Evolutionary conservation across 2,113 vertebrate species (phyloP), one percentile per base, ranked within the genome.

Genomic region (Leptobrachium ailaonicum): DNA sequence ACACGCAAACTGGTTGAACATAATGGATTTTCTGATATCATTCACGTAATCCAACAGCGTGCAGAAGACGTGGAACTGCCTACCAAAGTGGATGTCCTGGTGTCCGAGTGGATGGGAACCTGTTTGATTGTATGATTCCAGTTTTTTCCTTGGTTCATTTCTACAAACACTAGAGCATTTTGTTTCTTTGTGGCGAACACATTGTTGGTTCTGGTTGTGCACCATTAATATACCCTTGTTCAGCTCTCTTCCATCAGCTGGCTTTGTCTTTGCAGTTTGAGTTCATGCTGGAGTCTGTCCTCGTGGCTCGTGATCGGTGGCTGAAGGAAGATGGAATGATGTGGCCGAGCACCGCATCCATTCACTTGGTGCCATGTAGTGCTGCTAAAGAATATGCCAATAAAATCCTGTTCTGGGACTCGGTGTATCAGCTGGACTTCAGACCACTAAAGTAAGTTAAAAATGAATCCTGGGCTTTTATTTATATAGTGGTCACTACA

Each of bases 51-150:
- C 62, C 88, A 88, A 83, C 91, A 91, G 41, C 88, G 93, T 82
- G 93, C 90, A 44, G 94, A 95, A 82, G 91, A 94, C 0, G 82
- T 95, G 32, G 82, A 87, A 11, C 86, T 95, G 41, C 91, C 94
- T 0, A 88, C 90, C 76, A 93, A 90, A 83, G 94, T 95, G 86
- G 94, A 95, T 1, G 81, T 94, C 63, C 87, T 95, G 63, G 91
- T 95, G 79, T 95, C 94, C 0, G 94, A 95, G 85, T 95, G 94
- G 94, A 95, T 95, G 94, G 94, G 93, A 0, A 95, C 92, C 86
- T 95, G 95, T 83, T 85, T 95, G 53, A 86, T 95, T 91, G 94
- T 95, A 89, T 69, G 66, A 58, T 44, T 13, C 4, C 50, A 32
- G 2, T 1, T 47, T 1, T 41, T 13, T 67, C 10, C 32, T 41